Conservation (phyloP, 2,888 invertebrate genomes). For the Argynnis bischoffii region DNA sequence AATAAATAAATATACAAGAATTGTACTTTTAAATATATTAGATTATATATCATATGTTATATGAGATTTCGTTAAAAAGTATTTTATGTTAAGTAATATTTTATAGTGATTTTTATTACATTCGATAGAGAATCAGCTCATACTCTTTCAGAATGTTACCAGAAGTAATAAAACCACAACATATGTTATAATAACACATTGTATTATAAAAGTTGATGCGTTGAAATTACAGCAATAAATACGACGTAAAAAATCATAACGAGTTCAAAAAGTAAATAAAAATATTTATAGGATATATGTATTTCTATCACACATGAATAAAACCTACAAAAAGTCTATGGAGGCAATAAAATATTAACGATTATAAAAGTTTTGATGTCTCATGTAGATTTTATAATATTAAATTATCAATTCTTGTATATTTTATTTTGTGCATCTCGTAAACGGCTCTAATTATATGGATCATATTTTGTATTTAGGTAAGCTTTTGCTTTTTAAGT, state of each 20-base stretch:
- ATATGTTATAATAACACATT: conserved; percentile 32
- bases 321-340: conserved; percentile 20
- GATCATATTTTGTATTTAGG: too few species aligned
- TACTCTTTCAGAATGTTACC: neutral
- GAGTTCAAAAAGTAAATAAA: conserved; percentile 31
- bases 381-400: too few species aligned
- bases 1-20: too few species aligned
- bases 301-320: conserved; percentile 26
- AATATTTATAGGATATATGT: conserved; percentile 32
- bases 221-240: conserved; percentile 36
- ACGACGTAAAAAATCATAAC: conserved; percentile 38
- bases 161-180: conserved; percentile 29
- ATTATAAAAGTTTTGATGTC: neutral
- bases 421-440: too few species aligned
- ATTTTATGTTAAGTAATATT: conserved; percentile 12
- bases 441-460: too few species aligned
- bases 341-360: neutral
- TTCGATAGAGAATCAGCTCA: neutral
- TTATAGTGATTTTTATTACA: neutral
- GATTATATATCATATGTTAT: neutral
- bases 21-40: too few species aligned
- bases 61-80: neutral
- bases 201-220: conserved; percentile 32
- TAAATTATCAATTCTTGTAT: too few species aligned
- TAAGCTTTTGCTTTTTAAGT: too few species aligned